Evolutionary conservation across 1,140 invertebrate genomes (phyloP), one percentile per base, ranked within the genome.

Genomic region (Thaumetopoea pityocampa): DNA sequence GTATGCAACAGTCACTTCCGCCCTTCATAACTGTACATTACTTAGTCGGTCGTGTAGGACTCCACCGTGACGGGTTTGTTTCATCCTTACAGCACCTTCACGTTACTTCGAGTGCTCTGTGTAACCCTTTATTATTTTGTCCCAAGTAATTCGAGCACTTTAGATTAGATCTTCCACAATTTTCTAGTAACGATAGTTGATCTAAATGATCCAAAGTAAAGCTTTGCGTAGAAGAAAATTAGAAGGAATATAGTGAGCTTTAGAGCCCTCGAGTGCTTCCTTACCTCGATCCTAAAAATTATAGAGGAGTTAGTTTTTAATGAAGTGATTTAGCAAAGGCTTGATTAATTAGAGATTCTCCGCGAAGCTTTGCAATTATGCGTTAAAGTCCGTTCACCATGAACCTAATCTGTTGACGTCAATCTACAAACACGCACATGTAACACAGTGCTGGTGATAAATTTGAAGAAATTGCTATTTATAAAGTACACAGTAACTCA

Each of bases 1-100:
- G 80, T 84, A 84, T 67, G 51, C 54, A 51, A 78, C 73, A 84
- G 61, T 54, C 49, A 68, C 51, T 62, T 49, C 48, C n/a, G 67
- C 51, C 65, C 65, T 79, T 80, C 42, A 33, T 58, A 45, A 56
- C 56, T 81, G 74, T 81, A 81, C 68, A 77, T 64, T 19, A 27
- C 22, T n/a, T 34, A 34, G 20, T 26, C 24, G 20, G 22, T 43
- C 32, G n/a, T 32, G 12, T 41, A 51, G 57, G 60, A 63, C 44
- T 62, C 38, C 51, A 59, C 23, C 23, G 8, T 48, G 12, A 43
- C 26, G 46, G 51, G 33, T 54, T 53, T 46, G 23, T 36, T 48
- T 48, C 37, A 51, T 61, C 29, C 30, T 44, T 50, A 32, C 48
- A 52, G 56, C 61, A 68, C 54, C 16, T 34, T 28, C 34, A 42